Conservation (phyloP, 2,113 vertebrate genomes). For the Lanius ludovicianus region DNA sequence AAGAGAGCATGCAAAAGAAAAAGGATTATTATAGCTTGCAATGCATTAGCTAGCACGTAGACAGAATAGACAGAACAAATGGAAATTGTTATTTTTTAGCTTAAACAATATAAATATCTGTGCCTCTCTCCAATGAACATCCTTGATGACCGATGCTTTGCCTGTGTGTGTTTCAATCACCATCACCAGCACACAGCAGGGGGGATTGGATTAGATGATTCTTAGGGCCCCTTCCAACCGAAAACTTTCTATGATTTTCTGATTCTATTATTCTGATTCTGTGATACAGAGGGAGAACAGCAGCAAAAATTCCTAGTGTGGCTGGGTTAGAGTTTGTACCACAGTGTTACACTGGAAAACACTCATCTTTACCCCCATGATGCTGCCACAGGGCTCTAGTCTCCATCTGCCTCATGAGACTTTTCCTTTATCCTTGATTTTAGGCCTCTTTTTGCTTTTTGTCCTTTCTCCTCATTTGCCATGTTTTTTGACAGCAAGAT, state of each 20-base stretch:
- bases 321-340: background rate
- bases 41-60: no score
- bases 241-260: background rate
- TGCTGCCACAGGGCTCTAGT: background rate
- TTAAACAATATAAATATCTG: no score
- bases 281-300: background rate
- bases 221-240: background rate
- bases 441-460: background rate
- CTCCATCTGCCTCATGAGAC: background rate
- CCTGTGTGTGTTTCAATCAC: no score
- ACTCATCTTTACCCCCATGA: background rate
- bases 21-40: no score
- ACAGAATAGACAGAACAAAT: no score
- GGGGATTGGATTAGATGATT: background rate
- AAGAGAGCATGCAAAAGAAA: no score
- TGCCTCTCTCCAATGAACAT: no score
- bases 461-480: background rate
- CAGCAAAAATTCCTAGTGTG: background rate
- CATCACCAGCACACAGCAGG: no score
- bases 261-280: background rate
- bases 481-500: background rate
- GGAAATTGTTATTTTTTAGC: no score
- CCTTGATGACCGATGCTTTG: no score
- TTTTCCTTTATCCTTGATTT: background rate
- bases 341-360: background rate